Evolutionary conservation across 2,797 vertebrate species (phyloP).

Genomic region (Cryptoprocta ferox): DNA sequence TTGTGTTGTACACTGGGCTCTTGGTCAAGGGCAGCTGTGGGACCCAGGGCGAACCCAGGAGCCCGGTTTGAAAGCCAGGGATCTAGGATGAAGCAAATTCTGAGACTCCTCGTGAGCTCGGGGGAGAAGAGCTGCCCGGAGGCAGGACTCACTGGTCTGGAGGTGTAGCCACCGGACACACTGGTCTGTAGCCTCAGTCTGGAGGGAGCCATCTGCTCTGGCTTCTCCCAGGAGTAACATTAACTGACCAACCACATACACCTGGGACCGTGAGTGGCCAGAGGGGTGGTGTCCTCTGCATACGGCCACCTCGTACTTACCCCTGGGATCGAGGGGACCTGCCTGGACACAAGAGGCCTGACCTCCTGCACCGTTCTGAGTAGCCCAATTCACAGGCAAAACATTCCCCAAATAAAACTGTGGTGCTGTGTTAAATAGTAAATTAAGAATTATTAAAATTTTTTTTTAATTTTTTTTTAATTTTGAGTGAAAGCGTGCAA

Average conservation of each 20-base stretch:
- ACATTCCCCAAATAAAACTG: too few species aligned
- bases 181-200: background rate
- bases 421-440: too few species aligned
- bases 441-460: too few species aligned
- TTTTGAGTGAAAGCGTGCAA: too few species aligned
- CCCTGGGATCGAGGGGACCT: fast-evolving
- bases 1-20: background rate
- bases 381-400: background rate
- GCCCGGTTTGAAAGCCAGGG: fast-evolving
- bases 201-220: background rate
- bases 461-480: too few species aligned
- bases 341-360: background rate
- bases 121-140: too few species aligned
- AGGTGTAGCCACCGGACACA: fast-evolving
- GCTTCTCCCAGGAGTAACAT: background rate
- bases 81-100: background rate
- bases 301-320: background rate
- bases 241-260: background rate
- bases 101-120: background rate
- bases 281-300: background rate
- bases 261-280: background rate
- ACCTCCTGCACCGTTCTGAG: background rate
- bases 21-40: fast-evolving
- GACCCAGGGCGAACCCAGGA: too few species aligned
- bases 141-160: background rate